Evolutionary conservation across 2,113 vertebrate species (phyloP).

Genomic region (Macroglossus sobrinus): DNA sequence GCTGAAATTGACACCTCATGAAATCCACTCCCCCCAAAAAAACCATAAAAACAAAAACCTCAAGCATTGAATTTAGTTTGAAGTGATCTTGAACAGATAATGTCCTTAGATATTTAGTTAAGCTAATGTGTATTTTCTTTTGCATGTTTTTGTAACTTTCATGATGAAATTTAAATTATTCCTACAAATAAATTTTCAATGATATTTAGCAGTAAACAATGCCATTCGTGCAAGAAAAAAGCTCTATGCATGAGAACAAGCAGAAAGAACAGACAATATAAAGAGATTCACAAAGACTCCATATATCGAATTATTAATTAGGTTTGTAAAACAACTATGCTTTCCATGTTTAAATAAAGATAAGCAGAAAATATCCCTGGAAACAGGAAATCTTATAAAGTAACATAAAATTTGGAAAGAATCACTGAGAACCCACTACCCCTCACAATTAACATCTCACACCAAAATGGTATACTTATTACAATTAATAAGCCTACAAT

Average conservation of each 20-base stretch:
- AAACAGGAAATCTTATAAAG: conserved; percentile 1
- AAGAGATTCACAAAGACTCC: not conserved
- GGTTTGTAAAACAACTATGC: not conserved
- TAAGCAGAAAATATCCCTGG: not conserved
- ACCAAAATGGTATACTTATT: not conserved
- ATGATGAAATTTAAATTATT: conserved; percentile 6
- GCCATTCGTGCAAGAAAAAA: not conserved
- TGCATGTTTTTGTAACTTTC: not conserved
- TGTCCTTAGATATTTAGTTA: not conserved
- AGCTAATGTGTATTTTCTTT: conserved; percentile 20
- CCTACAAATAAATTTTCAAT: not conserved
- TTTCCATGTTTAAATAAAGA: conserved; percentile 2
- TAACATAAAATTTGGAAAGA: not conserved
- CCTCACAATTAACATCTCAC: not conserved
- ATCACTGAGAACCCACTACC: not conserved
- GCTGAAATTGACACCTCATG: not conserved
- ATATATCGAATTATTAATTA: conserved; percentile 14
- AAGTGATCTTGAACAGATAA: not conserved
- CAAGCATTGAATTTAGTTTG: not conserved
- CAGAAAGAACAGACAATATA: not conserved
- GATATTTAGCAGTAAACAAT: not conserved
- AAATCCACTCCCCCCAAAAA: not conserved
- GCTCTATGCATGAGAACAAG: not conserved
- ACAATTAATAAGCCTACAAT: not conserved
- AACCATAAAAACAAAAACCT: not conserved